These are phyloP conservation scores for Ormyrus labotus DNA, from an alignment of 2,888 invertebrate genomes.

Conservation along the genomic window DNA sequence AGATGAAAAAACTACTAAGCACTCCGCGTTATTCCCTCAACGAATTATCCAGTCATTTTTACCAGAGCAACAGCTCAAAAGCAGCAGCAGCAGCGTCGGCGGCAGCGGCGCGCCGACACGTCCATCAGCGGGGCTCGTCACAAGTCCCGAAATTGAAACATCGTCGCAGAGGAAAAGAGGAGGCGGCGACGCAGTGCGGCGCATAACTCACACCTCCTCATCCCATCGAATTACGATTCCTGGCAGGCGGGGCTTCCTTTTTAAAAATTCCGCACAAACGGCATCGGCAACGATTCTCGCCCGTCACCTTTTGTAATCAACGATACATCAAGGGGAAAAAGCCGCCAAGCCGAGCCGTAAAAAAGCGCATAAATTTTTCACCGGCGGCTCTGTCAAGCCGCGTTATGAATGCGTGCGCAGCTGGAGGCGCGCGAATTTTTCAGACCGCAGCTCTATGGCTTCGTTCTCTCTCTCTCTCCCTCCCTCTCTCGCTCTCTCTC, in stretches of 20 bases:
- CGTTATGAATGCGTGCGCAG: conserved; percentile 11
- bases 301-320: conserved; percentile 37
- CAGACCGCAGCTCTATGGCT: no score
- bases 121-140: neutral
- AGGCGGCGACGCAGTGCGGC: neutral
- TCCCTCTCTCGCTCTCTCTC: no score
- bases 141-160: conserved; percentile 37
- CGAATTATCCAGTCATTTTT: conserved; percentile 8
- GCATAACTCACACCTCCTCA: conserved; percentile 29
- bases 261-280: neutral
- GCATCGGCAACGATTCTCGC: neutral
- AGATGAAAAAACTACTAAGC: no score
- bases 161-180: conserved; percentile 2
- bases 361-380: conserved; percentile 39
- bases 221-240: no score
- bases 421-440: neutral
- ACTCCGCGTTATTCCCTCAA: neutral
- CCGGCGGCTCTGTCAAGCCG: neutral
- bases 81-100: neutral
- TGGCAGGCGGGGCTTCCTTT: no score
- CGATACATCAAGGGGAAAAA: conserved; percentile 13
- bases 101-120: neutral
- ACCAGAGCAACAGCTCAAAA: neutral
- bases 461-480: no score
- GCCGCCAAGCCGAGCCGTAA: no score